Base-by-base conservation (phyloP, 2,888 invertebrate genomes). In the Meandrusa payeni region DNA sequence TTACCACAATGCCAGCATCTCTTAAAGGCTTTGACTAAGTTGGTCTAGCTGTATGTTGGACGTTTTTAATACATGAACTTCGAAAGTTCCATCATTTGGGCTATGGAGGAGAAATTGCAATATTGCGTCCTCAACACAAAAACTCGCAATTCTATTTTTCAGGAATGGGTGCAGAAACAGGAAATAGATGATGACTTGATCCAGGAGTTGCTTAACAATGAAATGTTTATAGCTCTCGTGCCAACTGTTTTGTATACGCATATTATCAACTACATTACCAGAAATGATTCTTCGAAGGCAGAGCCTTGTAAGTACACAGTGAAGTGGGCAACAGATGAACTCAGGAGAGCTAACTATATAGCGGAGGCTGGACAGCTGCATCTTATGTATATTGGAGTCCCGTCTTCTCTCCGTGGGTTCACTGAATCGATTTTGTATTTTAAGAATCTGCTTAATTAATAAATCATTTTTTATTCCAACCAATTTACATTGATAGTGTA, bases 281-380 rank as follows among this genome's bases (percentile, higher is more conserved):
- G 52, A 20, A 50, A 50, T 7, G 65, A 69, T 22, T 27, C 63
- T 1, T 28, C 47, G 1, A 36, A 36, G 0, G 50, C 47, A 1
- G 72, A 70, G 2, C 49, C 55, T 1, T 47, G 33, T 5, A 13
- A 46, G 0, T 83, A 82, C 51, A 65, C 71, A 0, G 54, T 73
- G 1, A 41, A 63, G 5, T 79, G 81, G 83, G 81, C 85, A 0
- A 61, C 65, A 2, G 36, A 37, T 0, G 69, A 79, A 46, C 68
- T 88, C 0, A 26, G 67, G 1, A 59, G 62, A 11, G 77, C 75
- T 0, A 67, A 72, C 28, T 74, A 58, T 32, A 33, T 69, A 1
- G 78, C 86, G 0, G 88, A 88, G 45, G 87, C 85, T 0, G 88
- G 88, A 1, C 75, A 82, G 32, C 50, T 88, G 0, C 64, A 70